Base-by-base conservation (phyloP, 2,888 invertebrate genomes). In the Cryptus armator region DNA sequence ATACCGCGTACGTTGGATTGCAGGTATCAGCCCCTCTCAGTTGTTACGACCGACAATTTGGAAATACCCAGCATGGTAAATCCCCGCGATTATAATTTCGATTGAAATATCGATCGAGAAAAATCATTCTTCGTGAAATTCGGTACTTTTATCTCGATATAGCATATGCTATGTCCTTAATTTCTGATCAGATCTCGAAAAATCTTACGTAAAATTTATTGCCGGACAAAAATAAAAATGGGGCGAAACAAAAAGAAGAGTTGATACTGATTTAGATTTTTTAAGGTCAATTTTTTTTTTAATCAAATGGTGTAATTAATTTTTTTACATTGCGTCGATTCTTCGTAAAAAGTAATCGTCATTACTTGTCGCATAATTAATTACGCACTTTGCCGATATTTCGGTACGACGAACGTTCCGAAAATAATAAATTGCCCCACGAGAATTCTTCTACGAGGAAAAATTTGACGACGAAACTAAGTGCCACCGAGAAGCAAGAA, bases 41-140 rank as follows among this genome's bases (percentile, higher is more conserved):
- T 46, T 19, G 48, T 81, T 79, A 76, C 70, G 70, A 74, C 66
- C 78, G 75, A 59, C 66, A 82, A 85, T 85, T 75, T 82, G 79
- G 85, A 59, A 85, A 79, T 79, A 59, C 85, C 79, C 85, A 71
- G 10, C 56, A n/a, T 37, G 37, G 48, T 37, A 51, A 66, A 66
- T 66, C 37, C 51, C 66, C 76, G 19, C 14, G 64, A 75, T 75
- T 62, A 32, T 62, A 62, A 29, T n/a, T 32, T 32, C 76, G 53
- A 76, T 66, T 51, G 12, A 12, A 53, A 37, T 51, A 1, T 51
- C 76, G 53, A 76, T 76, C 76, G 43, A 51, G 43, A 37, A 9
- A 44, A 62, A 29, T 62, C 44, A 19, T 44, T 14, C 56, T 53
- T 43, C 6, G 12, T 16, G 56, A 72, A 59, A 44, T 37, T 19